Conservation (phyloP, 2,797 vertebrate genomes). For the Muscicapa comitata region DNA sequence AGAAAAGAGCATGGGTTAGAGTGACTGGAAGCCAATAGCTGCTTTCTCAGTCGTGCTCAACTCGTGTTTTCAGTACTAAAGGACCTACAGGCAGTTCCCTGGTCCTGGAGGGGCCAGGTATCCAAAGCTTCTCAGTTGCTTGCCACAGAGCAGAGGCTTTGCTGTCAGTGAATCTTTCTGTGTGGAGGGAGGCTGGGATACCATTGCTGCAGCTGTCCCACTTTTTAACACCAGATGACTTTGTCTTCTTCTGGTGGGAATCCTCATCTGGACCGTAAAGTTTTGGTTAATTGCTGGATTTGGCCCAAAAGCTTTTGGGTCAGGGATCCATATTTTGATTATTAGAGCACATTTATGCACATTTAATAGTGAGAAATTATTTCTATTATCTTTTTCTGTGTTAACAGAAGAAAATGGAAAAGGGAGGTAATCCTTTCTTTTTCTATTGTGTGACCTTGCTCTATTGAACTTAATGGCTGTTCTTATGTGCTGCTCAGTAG, state of each 20-base stretch:
- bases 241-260: neutral
- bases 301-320: neutral
- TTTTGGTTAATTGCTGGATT: neutral
- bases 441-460: conserved; percentile 15
- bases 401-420: conserved; percentile 29
- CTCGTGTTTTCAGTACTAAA: neutral
- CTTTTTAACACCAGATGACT: neutral
- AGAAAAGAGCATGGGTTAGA: neutral
- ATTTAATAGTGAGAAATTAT: neutral
- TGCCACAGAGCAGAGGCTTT: neutral
- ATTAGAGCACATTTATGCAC: neutral
- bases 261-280: neutral
- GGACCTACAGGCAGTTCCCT: neutral
- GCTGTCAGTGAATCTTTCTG: neutral
- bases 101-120: neutral
- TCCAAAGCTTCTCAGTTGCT: neutral
- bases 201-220: neutral
- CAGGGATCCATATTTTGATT: neutral
- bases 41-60: neutral
- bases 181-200: neutral
- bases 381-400: neutral
- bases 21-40: neutral
- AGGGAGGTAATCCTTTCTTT: neutral
- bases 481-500: neutral
- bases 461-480: conserved; percentile 7